phyloP scores from a whole-genome alignment of 2,888 invertebrate species.

The Drosophila mercatorum region DNA sequence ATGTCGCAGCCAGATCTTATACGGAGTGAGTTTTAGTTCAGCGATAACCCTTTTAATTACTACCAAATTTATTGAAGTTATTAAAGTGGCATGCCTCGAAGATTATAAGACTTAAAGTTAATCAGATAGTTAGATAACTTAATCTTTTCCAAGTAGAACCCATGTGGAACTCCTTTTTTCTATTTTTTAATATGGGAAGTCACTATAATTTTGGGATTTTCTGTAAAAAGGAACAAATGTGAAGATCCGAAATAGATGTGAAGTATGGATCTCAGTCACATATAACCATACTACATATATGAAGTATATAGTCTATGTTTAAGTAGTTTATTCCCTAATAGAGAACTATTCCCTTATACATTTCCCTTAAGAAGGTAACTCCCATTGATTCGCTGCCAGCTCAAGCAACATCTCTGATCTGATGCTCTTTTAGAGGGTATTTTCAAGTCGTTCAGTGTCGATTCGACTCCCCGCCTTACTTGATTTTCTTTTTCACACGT shows the following conservation, averaged over 20 bases:
- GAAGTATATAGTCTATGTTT: not conserved
- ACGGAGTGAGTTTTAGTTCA: too few species aligned
- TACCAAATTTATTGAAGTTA: not conserved
- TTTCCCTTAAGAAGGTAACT: not conserved
- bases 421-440: not conserved
- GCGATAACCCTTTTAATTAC: not conserved
- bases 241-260: too few species aligned
- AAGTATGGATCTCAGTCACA: too few species aligned
- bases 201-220: too few species aligned
- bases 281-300: not conserved
- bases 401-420: not conserved
- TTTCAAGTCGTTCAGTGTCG: not conserved
- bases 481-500: constrained; percentile 43
- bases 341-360: not conserved
- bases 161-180: too few species aligned
- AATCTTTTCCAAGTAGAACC: too few species aligned
- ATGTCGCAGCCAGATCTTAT: not conserved
- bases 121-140: too few species aligned
- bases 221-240: too few species aligned
- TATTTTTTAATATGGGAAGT: too few species aligned
- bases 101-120: not conserved
- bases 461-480: not conserved
- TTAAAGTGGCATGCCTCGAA: not conserved
- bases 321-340: too few species aligned
- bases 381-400: not conserved